Conservation (phyloP, 2,888 invertebrate species). For the Dasypolia templi region DNA sequence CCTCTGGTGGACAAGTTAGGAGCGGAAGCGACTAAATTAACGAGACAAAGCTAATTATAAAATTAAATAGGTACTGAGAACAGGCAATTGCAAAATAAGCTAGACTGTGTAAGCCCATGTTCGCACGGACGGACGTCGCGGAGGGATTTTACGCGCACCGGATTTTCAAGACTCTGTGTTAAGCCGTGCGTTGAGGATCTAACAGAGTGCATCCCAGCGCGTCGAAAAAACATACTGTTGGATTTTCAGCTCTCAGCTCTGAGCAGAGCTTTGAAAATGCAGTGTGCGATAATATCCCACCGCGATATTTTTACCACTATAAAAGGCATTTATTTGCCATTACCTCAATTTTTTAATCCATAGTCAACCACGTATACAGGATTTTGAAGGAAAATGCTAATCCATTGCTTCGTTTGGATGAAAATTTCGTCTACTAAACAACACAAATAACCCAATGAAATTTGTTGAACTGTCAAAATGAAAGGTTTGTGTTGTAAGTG, state of each 20-base stretch:
- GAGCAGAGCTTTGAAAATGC: too few species aligned
- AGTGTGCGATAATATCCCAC: too few species aligned
- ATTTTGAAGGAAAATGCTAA: background rate
- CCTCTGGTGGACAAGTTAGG: slow-evolving; percentile 48
- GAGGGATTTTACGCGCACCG: too few species aligned
- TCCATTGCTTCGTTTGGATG: background rate
- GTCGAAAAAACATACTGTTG: too few species aligned
- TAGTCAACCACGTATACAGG: too few species aligned
- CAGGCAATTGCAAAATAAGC: background rate
- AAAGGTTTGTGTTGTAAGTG: background rate
- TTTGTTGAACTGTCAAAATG: background rate
- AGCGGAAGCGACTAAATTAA: slow-evolving; percentile 60
- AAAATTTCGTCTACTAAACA: background rate
- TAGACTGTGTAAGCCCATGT: background rate
- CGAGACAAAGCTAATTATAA: background rate
- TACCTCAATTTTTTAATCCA: background rate
- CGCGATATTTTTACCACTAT: too few species aligned
- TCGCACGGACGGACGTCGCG: too few species aligned
- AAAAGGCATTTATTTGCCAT: background rate
- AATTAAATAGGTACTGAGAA: background rate
- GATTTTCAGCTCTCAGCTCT: too few species aligned
- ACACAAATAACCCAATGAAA: background rate
- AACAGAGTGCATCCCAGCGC: too few species aligned
- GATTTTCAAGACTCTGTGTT: too few species aligned
- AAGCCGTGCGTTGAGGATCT: too few species aligned